phyloP scores from a whole-genome alignment of 2,797 vertebrate species.

The Sarcoramphus papa region DNA sequence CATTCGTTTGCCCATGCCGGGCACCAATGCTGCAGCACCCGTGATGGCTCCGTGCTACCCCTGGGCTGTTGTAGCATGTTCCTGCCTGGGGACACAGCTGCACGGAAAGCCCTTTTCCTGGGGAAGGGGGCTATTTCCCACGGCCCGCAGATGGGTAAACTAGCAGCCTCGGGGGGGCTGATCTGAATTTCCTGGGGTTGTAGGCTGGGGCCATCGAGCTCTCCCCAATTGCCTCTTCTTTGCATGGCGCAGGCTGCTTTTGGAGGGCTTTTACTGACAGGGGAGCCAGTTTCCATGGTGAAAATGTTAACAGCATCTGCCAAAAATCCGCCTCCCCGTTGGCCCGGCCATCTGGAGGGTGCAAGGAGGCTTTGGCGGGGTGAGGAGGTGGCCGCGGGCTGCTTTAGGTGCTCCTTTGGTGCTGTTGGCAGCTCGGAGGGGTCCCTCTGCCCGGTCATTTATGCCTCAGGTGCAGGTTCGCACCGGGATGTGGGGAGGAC shows the following conservation, averaged over 20 bases:
- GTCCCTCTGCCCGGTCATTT: fast-evolving
- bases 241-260: background rate
- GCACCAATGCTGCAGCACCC: background rate
- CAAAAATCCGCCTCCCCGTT: background rate
- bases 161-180: fast-evolving
- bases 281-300: background rate
- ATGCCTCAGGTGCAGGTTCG: background rate
- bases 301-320: constrained; percentile 29
- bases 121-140: background rate
- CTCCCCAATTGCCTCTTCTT: background rate
- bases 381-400: fast-evolving
- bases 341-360: background rate
- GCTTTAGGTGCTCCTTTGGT: background rate
- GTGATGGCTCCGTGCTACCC: background rate
- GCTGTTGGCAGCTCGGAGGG: fast-evolving
- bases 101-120: background rate
- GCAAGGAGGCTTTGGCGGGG: background rate
- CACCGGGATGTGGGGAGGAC: background rate
- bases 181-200: background rate
- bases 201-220: background rate
- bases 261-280: background rate
- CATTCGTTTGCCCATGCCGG: fast-evolving
- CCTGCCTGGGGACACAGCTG: background rate
- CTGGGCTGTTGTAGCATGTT: background rate
- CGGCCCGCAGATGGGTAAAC: fast-evolving